phyloP scores from a whole-genome alignment of 2,113 vertebrate species.

The Percopsis transmontana region DNA sequence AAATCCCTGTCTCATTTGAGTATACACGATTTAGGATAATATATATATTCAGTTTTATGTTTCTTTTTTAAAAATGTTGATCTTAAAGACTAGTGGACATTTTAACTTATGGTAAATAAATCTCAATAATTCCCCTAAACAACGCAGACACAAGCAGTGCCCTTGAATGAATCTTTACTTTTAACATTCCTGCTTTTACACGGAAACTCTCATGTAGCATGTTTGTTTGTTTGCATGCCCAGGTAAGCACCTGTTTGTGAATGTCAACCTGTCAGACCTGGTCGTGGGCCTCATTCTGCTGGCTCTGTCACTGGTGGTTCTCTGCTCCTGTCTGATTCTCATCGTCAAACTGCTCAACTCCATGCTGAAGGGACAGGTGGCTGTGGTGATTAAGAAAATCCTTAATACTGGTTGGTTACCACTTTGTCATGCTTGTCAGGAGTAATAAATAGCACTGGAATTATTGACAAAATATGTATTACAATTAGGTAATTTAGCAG shows the following conservation, averaged over 20 bases:
- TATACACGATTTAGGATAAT: too few relatives aligned
- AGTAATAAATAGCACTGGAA: too few relatives aligned
- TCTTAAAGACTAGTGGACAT: too few relatives aligned
- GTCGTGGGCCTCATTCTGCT: conserved; percentile 88
- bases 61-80: too few relatives aligned
- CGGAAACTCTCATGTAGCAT: background rate
- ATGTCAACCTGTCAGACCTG: conserved; percentile 79
- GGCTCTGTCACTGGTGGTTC: conserved; percentile 81
- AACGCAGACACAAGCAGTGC: too few relatives aligned
- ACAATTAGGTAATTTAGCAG: too few relatives aligned
- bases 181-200: too few relatives aligned
- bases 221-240: background rate
- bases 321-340: conserved; percentile 87
- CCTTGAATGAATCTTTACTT: background rate
- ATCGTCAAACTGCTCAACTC: conserved; percentile 94
- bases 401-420: conserved; percentile 86
- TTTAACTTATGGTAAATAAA: too few relatives aligned
- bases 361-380: conserved; percentile 92
- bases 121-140: too few relatives aligned
- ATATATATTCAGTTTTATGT: too few relatives aligned
- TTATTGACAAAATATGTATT: too few relatives aligned
- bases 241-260: conserved; percentile 87
- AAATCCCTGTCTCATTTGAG: too few relatives aligned
- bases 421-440: background rate
- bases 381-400: conserved; percentile 87